Evolutionary conservation across 2,113 vertebrate species (phyloP).

Genomic region (Heptranchias perlo): DNA sequence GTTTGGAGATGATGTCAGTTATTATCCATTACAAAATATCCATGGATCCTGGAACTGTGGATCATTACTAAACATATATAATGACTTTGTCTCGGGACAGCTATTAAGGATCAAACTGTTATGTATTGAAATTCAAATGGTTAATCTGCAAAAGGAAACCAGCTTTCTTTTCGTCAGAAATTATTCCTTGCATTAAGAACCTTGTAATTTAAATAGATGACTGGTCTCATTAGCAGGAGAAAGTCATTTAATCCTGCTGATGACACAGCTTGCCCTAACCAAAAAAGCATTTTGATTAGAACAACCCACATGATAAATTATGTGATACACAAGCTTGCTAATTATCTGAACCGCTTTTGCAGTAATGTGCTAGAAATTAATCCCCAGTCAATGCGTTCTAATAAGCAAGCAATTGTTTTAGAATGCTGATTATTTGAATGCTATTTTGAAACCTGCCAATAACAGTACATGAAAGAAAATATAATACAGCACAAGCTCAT

Average conservation of each 20-base stretch:
- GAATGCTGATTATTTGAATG: slow-evolving; percentile 1
- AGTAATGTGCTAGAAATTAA: background rate
- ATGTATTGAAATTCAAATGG: background rate
- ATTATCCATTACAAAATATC: background rate
- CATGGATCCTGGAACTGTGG: background rate
- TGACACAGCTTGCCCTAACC: background rate
- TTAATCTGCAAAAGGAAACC: slow-evolving; percentile 1
- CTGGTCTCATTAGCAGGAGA: background rate
- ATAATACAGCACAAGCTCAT: background rate
- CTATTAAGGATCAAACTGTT: background rate
- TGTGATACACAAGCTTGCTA: background rate
- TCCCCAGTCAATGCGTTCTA: slow-evolving; percentile 7
- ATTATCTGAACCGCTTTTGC: slow-evolving; percentile 8
- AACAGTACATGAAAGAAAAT: background rate
- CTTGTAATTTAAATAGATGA: background rate
- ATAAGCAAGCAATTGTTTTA: background rate
- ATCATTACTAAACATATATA: background rate
- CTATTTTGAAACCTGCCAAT: background rate
- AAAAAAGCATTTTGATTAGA: background rate
- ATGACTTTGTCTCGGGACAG: background rate
- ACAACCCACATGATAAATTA: background rate
- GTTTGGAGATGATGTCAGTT: background rate
- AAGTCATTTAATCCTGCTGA: background rate
- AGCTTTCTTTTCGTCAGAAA: background rate
- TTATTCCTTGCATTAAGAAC: background rate